A percentile compares a stretch with the other conserved stretches of the same genome.
Conservation (phyloP, 2,888 invertebrate genomes). For the Portevinia maculata region DNA sequence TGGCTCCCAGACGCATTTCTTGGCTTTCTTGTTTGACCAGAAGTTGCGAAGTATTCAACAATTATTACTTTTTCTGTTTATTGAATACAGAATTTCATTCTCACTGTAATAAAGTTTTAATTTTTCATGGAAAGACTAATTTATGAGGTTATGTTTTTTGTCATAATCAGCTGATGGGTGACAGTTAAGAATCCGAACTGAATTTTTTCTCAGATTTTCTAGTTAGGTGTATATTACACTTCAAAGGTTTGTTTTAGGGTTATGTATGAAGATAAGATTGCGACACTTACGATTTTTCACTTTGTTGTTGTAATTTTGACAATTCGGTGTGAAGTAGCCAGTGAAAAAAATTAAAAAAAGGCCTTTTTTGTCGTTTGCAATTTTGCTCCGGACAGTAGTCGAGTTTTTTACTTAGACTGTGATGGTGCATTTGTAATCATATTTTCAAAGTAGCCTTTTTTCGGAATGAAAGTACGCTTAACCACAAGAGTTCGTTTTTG, state of each 20-base stretch:
- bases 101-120: slow-evolving; percentile 21
- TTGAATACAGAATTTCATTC: slow-evolving; percentile 55
- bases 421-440: too few relatives aligned
- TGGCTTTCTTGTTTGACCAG: slow-evolving; percentile 1
- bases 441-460: too few relatives aligned
- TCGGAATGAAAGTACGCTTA: too few relatives aligned
- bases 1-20: slow-evolving; percentile 80
- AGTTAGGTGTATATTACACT: slow-evolving; percentile 5
- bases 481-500: too few relatives aligned
- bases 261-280: too few relatives aligned
- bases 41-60: slow-evolving; percentile 10
- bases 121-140: slow-evolving; percentile 51
- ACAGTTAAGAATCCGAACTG: slow-evolving; percentile 5
- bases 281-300: too few relatives aligned
- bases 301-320: too few relatives aligned
- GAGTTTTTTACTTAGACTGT: too few relatives aligned
- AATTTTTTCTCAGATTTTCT: background rate
- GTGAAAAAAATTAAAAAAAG: too few relatives aligned
- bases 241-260: background rate
- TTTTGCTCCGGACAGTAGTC: too few relatives aligned
- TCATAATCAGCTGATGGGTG: slow-evolving; percentile 61
- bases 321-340: too few relatives aligned
- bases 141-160: slow-evolving; percentile 56
- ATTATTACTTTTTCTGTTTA: slow-evolving; percentile 29
- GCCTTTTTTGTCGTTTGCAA: too few relatives aligned